A percentile compares a stretch with the other conserved stretches of the same genome.
phyloP scores from a whole-genome alignment of 2,113 vertebrate genomes.

The Vicugna pacos region DNA sequence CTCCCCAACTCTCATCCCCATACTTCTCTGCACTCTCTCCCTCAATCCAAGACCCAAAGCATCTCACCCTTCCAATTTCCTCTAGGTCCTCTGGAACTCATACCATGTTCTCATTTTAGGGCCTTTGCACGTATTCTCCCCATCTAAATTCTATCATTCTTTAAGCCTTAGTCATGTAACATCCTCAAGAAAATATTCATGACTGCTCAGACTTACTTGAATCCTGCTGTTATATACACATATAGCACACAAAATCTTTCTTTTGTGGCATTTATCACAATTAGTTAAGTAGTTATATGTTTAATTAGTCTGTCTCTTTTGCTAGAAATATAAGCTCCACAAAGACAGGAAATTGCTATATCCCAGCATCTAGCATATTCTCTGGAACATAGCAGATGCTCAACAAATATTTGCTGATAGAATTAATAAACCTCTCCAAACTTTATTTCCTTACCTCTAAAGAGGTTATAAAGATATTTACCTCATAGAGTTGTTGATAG shows the following conservation, averaged over 20 bases:
- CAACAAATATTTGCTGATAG: not conserved
- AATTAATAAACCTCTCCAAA: constrained; percentile 24
- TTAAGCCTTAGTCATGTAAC: not conserved
- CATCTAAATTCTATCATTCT: constrained; percentile 17
- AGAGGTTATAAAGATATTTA: not conserved
- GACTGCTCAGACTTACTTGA: not conserved
- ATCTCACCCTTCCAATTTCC: not conserved
- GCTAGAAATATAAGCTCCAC: not conserved
- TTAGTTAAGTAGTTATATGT: constrained; percentile 5
- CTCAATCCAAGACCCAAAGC: not conserved
- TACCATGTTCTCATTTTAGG: not conserved
- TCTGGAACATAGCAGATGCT: not conserved
- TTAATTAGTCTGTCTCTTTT: not conserved
- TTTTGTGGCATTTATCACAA: not conserved
- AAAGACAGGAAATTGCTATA: not conserved
- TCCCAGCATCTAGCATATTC: constrained; percentile 1
- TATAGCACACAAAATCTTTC: not conserved
- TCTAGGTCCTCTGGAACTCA: not conserved
- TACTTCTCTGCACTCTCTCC: not conserved
- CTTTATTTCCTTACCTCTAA: not conserved
- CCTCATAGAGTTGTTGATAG: not conserved
- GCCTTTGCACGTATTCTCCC: not conserved
- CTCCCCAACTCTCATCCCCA: not conserved
- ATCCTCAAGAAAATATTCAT: not conserved
- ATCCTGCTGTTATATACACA: not conserved